Percentiles rank a stretch among this genome's conserved stretches.
phyloP scores from a whole-genome alignment of 1,140 invertebrate species.

The Drosophila quadrilineata region DNA sequence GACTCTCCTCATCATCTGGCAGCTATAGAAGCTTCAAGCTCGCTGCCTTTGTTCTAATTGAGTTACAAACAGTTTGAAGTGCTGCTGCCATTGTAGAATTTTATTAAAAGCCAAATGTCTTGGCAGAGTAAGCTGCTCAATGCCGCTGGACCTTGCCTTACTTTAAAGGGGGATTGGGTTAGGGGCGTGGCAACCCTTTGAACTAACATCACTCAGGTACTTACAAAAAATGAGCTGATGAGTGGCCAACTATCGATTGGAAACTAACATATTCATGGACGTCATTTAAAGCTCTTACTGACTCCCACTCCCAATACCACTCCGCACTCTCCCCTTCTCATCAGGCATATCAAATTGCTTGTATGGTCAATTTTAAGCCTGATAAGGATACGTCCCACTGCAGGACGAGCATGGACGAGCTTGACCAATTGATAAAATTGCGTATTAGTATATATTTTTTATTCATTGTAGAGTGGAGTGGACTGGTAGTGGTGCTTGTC shows the following conservation, averaged over 20 bases:
- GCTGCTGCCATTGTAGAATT: slow-evolving; percentile 35
- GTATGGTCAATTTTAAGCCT: slow-evolving; percentile 30
- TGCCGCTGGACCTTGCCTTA: not conserved
- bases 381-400: slow-evolving; percentile 46
- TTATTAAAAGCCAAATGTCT: slow-evolving; percentile 51
- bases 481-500: too few relatives aligned
- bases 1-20: not conserved
- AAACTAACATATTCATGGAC: slow-evolving; percentile 67
- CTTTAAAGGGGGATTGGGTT: not conserved
- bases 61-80: slow-evolving; percentile 59
- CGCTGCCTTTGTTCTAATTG: slow-evolving; percentile 65
- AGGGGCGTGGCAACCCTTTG: slow-evolving; percentile 5
- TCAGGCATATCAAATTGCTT: too few relatives aligned
- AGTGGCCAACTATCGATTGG: slow-evolving; percentile 26
- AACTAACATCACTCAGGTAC: slow-evolving; percentile 13
- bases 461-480: slow-evolving; percentile 32
- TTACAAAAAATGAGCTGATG: slow-evolving; percentile 12
- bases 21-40: not conserved
- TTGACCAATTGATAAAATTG: slow-evolving; percentile 71
- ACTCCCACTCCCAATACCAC: not conserved
- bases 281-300: slow-evolving; percentile 39
- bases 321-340: too few relatives aligned
- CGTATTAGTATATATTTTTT: slow-evolving; percentile 74
- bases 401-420: not conserved
- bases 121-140: slow-evolving; percentile 13